A percentile compares a stretch with the other conserved stretches of the same genome.
phyloP scores from a whole-genome alignment of 2,113 vertebrate species.

The Emydura subglobosa region DNA sequence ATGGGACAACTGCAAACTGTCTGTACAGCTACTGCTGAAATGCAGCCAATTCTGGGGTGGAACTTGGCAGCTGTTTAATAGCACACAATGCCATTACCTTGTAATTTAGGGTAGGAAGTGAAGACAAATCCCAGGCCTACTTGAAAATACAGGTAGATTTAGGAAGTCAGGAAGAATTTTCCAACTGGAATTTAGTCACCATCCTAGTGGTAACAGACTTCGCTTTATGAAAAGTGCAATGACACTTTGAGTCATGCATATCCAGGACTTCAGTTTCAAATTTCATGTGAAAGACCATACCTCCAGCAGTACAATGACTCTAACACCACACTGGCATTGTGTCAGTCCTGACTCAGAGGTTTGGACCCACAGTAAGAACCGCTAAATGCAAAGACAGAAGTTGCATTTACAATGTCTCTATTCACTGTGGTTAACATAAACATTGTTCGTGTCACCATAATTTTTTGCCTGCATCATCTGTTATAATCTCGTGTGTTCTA shows the following conservation, averaged over 20 bases:
- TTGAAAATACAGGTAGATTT: neutral
- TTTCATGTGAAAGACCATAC: neutral
- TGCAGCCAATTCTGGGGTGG: neutral
- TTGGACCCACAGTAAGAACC: neutral
- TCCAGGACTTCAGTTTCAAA: neutral
- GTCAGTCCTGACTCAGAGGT: neutral
- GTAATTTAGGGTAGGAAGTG: neutral
- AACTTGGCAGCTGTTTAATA: neutral
- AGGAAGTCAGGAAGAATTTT: neutral
- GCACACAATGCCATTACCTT: neutral
- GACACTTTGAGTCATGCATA: neutral
- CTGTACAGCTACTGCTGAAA: neutral
- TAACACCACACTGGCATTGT: neutral
- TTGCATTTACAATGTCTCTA: conserved; percentile 50
- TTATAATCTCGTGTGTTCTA: neutral
- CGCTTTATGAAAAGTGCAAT: neutral
- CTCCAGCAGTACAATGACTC: neutral
- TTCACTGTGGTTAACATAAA: conserved; percentile 39
- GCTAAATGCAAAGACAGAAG: conserved; percentile 26
- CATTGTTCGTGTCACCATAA: neutral
- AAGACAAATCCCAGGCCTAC: accelerated
- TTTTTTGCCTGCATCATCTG: neutral
- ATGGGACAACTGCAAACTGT: neutral
- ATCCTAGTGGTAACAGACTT: neutral
- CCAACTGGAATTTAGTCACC: neutral